Evolutionary conservation across 2,888 invertebrate genomes (phyloP), one percentile per base, ranked within the genome.

Genomic region (Leucophenga montana): DNA sequence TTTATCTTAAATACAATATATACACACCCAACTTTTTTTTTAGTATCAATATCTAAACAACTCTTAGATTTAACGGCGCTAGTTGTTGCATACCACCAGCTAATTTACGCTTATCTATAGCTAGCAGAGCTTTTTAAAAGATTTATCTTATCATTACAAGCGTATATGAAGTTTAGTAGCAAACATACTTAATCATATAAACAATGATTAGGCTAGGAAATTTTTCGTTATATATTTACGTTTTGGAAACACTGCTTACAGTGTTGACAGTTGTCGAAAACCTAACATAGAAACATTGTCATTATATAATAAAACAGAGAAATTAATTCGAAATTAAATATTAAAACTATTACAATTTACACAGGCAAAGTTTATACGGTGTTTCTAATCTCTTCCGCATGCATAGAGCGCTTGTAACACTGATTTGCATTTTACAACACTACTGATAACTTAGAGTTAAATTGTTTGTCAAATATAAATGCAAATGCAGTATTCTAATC

Each of bases 61-160:
- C 27, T 27, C 27, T 27, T 27, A 27, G 27, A 3, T 2, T 27
- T 27, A 27, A 27, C 27, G 27, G 3, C 27, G 46, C 46, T 14
- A 46, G 3, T 46, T 46, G 46, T 13, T 46, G 46, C 14, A 2
- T 46, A 14, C 8, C n/a, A n/a, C n/a, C n/a, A n/a, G n/a, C n/a
- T n/a, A n/a, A n/a, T n/a, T n/a, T n/a, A n/a, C n/a, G n/a, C n/a
- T n/a, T 46, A 46, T 46, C 8, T 27, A 27, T 27, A 27, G 27
- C 27, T 3, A 2, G 4, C 27, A 27, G 27, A 14, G n/a, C 46
- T n/a, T n/a, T 14, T 4, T 16, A 16, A 27, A 31, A 57, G 57
- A 57, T 57, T 57, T 57, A 57, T 57, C 57, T 57, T 57, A 57
- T 57, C 57, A 57, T 57, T 57, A 57, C 57, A 57, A 57, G 27